Evolutionary conservation across 2,113 vertebrate genomes (phyloP).

Genomic region (Odobenus rosmarus): DNA sequence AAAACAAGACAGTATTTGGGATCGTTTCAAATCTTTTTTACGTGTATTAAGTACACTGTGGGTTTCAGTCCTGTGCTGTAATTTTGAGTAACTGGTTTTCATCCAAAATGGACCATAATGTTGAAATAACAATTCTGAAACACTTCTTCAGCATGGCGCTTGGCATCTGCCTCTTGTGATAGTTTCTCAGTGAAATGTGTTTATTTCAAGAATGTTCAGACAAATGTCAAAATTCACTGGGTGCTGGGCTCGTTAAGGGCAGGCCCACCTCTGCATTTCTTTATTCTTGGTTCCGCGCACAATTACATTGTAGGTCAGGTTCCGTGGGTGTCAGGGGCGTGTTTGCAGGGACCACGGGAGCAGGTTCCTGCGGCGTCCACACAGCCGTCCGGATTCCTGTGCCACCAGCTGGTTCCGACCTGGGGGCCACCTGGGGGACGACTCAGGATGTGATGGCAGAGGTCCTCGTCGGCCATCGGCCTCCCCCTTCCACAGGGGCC

Average conservation of each 20-base stretch:
- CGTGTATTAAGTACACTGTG: too few species aligned
- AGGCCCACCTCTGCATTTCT: background rate
- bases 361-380: fast-evolving
- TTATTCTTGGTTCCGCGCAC: fast-evolving
- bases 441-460: background rate
- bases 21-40: too few species aligned
- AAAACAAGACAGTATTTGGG: too few species aligned
- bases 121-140: background rate
- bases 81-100: background rate
- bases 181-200: background rate
- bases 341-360: background rate
- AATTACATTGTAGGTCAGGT: too few species aligned
- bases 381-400: background rate
- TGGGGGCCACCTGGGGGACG: background rate
- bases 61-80: background rate
- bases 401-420: fast-evolving
- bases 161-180: background rate
- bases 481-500: background rate
- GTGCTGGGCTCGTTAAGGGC: fast-evolving
- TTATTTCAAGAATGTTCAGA: background rate
- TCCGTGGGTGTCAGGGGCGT: background rate
- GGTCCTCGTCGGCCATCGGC: too few species aligned
- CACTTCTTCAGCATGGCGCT: too few species aligned
- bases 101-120: background rate
- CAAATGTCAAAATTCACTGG: background rate